Evolutionary conservation across 1,140 invertebrate genomes (phyloP), one percentile per base, ranked within the genome.

Genomic region (Panagrolaimus sp.): DNA sequence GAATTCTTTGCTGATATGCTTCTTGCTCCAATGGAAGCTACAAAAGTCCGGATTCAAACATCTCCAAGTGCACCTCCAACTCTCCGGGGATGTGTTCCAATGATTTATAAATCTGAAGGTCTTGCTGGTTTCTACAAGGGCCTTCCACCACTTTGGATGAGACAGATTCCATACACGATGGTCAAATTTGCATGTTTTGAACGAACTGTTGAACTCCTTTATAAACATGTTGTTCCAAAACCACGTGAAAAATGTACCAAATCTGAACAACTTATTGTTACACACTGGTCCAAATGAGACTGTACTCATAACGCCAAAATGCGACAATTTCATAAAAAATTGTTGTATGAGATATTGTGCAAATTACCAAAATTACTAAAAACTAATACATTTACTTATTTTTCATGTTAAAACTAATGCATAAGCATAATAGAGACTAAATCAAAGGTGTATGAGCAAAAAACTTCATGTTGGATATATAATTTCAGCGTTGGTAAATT

Each of bases 181-280:
- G 98, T 99, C 96, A 99, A 99, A 86, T 99, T 99, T 85, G 94
- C 96, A 71, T 98, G 95, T 87, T 99, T 99, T 86, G 96, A 99
- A 86, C 89, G 91, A 81, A 99, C 96, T 3, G 88, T 99, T 14
- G 96, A 99, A 85, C 85, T 94, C 65, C 84, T 99, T 0, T 98
- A 98, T 85, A 89, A 90, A 87, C 87, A 88, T 87, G 86, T 89
- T 84, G 93, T 97, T 64, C 94, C 94, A n/a, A 98, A 96, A 85
- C 94, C 94, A 71, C 89, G 96, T 75, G 87, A 88, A 38, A 88
- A 96, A 69, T 98, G 95, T 85, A 87, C 88, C 21, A 98, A 98
- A 86, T 87, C 88, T 45, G 96, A 98, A 86, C 96, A 99, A 83
- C 85, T 99, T 74, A n/a, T n/a, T n/a, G n/a, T n/a, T n/a, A n/a